Percentiles rank a stretch among this genome's conserved stretches.
Conservation (phyloP, 2,113 vertebrate genomes). For the Callithrix jacchus region DNA sequence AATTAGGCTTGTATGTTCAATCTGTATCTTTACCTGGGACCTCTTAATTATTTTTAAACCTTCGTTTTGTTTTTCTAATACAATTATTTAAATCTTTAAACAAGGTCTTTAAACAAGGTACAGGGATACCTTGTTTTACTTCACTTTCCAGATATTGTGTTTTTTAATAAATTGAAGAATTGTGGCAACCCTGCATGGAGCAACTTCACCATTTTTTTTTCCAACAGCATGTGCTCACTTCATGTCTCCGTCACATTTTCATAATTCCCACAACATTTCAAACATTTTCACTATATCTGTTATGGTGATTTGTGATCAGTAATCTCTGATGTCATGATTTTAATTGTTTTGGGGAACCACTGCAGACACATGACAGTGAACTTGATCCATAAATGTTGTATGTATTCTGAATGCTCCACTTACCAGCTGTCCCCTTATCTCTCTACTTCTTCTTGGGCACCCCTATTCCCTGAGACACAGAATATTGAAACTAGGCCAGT, state of each 20-base stretch:
- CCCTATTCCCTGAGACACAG: background rate
- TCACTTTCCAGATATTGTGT: background rate
- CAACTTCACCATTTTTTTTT: background rate
- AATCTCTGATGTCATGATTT: background rate
- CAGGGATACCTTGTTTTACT: background rate
- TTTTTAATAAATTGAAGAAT: background rate
- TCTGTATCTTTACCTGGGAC: background rate
- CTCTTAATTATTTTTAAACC: background rate
- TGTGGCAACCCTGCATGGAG: background rate
- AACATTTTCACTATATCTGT: background rate
- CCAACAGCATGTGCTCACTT: background rate
- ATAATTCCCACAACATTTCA: background rate
- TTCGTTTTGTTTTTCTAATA: constrained; percentile 35
- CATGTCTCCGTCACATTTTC: background rate
- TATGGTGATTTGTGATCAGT: background rate
- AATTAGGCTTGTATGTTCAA: background rate
- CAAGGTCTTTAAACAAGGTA: too few relatives aligned
- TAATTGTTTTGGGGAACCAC: background rate
- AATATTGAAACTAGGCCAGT: background rate
- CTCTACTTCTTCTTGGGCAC: background rate
- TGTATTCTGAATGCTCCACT: background rate
- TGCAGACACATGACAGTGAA: background rate
- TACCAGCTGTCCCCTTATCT: background rate
- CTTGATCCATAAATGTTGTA: background rate
- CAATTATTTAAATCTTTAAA: background rate